These are phyloP conservation scores for Sinocyclocheilus maitianheensis DNA, from an alignment of 2,113 vertebrate species.

Conservation along the genomic window DNA sequence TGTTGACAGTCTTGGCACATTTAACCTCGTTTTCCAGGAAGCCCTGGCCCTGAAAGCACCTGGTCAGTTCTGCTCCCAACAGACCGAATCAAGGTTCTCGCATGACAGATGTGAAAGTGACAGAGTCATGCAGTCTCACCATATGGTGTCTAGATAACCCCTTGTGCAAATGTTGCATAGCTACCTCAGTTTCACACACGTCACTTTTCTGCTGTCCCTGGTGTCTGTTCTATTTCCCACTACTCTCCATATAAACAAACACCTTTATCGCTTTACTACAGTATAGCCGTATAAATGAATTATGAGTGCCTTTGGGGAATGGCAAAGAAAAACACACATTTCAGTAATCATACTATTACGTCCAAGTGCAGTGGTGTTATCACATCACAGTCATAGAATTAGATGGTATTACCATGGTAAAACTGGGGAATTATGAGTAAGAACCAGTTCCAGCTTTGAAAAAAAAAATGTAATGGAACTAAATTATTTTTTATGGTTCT, in stretches of 20 bases:
- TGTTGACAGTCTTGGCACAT: not conserved
- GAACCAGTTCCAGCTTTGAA: not conserved
- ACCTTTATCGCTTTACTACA: not conserved
- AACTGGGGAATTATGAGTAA: not conserved
- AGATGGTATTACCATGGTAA: not conserved
- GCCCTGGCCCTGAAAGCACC: not conserved
- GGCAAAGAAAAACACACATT: constrained; percentile 13
- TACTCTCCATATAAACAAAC: not conserved
- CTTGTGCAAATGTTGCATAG: not conserved
- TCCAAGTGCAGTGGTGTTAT: not conserved
- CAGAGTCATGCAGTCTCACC: constrained; percentile 15
- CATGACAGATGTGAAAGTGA: constrained; percentile 29
- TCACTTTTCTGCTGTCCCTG: not conserved
- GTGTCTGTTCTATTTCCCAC: not conserved
- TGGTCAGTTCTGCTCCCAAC: constrained; percentile 16
- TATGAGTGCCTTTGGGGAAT: not conserved
- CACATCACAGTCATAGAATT: not conserved
- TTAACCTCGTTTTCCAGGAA: constrained; percentile 22
- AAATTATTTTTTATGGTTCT: not conserved
- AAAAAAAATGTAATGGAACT: not conserved
- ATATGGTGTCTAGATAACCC: constrained; percentile 30
- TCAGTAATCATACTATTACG: not conserved
- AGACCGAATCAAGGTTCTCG: constrained; percentile 18
- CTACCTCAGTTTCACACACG: not conserved
- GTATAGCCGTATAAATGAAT: not conserved